Evolutionary conservation across 2,797 vertebrate species (phyloP).

Genomic region (Aythya fuligula): DNA sequence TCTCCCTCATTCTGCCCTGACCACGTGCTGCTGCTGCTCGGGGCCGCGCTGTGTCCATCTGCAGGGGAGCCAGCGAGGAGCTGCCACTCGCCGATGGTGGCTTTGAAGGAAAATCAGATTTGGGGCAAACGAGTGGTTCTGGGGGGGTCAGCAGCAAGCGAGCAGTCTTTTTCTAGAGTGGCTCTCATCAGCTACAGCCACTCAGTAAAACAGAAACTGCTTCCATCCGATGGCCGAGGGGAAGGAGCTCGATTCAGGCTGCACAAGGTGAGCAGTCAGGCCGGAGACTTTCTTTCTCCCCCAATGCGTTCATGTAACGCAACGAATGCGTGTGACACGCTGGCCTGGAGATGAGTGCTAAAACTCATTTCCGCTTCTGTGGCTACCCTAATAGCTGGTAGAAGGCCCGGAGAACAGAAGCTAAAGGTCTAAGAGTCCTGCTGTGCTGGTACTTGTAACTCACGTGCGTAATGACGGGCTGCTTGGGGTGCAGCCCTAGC

Average conservation of each 20-base stretch:
- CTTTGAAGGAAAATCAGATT: accelerated
- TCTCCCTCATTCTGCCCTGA: accelerated
- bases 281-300: no score
- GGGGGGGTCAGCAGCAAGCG: accelerated
- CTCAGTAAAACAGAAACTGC: not conserved
- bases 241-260: not conserved
- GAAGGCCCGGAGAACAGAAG: not conserved
- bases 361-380: no score
- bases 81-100: accelerated
- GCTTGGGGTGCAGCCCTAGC: not conserved
- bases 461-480: not conserved
- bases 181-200: accelerated
- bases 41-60: no score
- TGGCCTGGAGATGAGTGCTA: not conserved
- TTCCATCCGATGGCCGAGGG: not conserved
- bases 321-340: accelerated
- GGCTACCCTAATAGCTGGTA: accelerated
- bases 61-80: not conserved
- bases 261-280: not conserved
- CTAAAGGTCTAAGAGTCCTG: not conserved
- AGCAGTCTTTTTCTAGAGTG: not conserved
- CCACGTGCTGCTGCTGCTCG: not conserved
- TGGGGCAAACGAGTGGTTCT: not conserved
- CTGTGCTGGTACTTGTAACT: not conserved
- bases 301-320: accelerated